Base-by-base conservation (phyloP, 2,113 vertebrate species). In the Rutilus rutilus region DNA sequence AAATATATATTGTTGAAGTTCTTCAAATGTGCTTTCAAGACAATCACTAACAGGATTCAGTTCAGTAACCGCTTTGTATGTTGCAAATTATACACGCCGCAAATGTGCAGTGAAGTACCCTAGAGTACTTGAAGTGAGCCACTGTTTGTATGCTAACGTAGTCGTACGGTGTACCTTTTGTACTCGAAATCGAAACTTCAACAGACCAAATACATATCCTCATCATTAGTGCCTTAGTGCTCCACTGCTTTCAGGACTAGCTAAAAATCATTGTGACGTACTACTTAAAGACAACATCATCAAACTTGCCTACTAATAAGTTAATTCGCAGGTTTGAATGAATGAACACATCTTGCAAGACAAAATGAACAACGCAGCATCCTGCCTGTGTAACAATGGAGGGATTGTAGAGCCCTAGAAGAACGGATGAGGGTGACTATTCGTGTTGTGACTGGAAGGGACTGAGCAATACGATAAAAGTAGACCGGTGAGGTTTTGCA, bases 181-280 rank as follows among this genome's bases (percentile, higher is more conserved):
- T 33, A 33, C 3, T 67, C 17, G 27, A 36, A 69, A 42, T 17
- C 10, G 54, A 83, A 47, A 71, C 77, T 73, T 47, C 1, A 75
- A 64, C 74, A 85, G 85, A 87, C 85, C 84, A 88, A 86, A 88
- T 76, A 21, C 82, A 39, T 82, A 7, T 60, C 50, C 17, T 71
- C 74, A 52, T 73, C 17, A 78, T 80, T 81, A 86, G 85, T 86
- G 82, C 83, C 81, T 82, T 85, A 81, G 79, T 65, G 78, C 73
- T 78, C 62, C 67, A 27, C 19, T 23, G 57, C 78, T 82, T 52
- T 33, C 47, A 54, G 60, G 67, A 47, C 65, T 21, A 47, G 77
- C 30, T 60, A 50, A n/a, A 19, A 23, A 15, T 74, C 25, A 47
- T 47, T 78, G 50, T 59, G 83, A 69, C 77, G 12, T 75, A 81